Percentiles rank a stretch among this genome's conserved stretches.
These are phyloP conservation scores for Caenorhabditis remanei DNA, from an alignment of 1,140 invertebrate species.

Conservation along the genomic window DNA sequence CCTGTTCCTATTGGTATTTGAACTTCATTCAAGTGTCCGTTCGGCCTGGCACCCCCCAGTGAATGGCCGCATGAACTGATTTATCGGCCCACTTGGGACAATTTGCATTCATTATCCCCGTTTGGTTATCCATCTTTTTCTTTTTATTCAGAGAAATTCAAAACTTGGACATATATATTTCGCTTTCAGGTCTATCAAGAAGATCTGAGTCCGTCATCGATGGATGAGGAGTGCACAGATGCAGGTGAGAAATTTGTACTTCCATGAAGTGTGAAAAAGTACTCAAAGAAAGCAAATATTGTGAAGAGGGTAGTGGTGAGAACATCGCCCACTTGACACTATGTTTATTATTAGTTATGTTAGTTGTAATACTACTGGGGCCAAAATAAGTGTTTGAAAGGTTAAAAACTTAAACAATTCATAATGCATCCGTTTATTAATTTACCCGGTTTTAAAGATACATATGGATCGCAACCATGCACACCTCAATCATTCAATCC, in stretches of 20 bases:
- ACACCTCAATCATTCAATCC: constrained; percentile 15
- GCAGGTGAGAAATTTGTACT: not conserved
- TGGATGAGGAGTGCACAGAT: not conserved
- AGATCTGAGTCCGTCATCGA: not conserved
- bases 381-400: no score
- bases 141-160: not conserved
- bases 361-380: no score
- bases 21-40: constrained; percentile 31
- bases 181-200: not conserved
- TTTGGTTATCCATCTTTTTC: not conserved
- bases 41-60: constrained; percentile 16
- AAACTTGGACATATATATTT: no score
- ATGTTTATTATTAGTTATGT: not conserved
- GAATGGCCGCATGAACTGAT: constrained; percentile 29
- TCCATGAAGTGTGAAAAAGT: not conserved
- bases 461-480: not conserved
- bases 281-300: not conserved
- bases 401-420: no score
- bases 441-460: not conserved
- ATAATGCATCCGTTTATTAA: no score
- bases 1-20: not conserved
- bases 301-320: not conserved
- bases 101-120: constrained; percentile 29
- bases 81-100: constrained; percentile 15
- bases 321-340: constrained; percentile 5